These are phyloP conservation scores for Morus bassanus DNA, from an alignment of 2,797 vertebrate genomes.

Conservation along the genomic window DNA sequence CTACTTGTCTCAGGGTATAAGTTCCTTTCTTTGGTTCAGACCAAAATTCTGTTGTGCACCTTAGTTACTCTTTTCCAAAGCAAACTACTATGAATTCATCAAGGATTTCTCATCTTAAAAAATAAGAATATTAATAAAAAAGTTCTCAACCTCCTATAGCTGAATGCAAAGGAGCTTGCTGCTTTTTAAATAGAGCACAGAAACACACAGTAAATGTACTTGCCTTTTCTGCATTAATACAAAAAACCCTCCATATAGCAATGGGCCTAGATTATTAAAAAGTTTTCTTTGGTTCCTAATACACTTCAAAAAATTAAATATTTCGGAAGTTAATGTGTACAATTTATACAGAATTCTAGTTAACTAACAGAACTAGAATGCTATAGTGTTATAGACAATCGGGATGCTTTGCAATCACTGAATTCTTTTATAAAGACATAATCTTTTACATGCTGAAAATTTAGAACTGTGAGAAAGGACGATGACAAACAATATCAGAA, in stretches of 20 bases:
- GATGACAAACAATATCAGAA: neutral
- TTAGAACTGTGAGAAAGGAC: neutral
- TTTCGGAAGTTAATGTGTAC: neutral
- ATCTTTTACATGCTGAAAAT: neutral
- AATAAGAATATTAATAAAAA: neutral
- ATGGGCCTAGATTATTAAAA: neutral
- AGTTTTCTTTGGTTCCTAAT: neutral
- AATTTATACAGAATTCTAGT: neutral
- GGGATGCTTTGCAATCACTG: neutral
- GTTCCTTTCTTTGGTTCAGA: neutral
- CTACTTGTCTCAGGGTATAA: neutral
- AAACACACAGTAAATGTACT: neutral
- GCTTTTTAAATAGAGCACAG: neutral
- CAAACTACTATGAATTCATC: neutral
- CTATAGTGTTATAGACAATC: neutral
- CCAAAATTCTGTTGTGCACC: neutral
- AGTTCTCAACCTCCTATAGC: neutral
- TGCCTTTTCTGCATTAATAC: neutral
- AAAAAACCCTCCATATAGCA: accelerated
- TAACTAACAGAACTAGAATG: neutral
- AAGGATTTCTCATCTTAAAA: neutral
- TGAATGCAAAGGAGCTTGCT: neutral
- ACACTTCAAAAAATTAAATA: neutral
- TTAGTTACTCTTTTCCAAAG: neutral
- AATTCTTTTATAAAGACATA: neutral